These are phyloP conservation scores for Oxyteleia sp. DNA, from an alignment of 2,888 invertebrate genomes.

Conservation along the genomic window DNA sequence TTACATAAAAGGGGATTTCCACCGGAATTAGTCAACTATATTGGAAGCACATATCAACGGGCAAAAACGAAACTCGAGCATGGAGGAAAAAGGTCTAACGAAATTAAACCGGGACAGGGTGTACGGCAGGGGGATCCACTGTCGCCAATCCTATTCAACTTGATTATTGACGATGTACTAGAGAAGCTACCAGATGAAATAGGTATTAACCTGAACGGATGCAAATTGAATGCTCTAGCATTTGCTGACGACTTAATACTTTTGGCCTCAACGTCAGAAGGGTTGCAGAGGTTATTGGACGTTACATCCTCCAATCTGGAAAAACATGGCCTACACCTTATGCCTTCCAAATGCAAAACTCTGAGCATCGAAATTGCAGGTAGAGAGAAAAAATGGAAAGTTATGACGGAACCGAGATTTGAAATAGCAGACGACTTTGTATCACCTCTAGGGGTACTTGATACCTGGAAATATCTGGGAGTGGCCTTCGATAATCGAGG, in stretches of 20 bases:
- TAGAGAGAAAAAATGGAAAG: slow-evolving; percentile 48
- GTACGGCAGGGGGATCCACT: slow-evolving; percentile 39
- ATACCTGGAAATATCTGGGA: slow-evolving; percentile 25
- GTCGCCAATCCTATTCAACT: slow-evolving; percentile 33
- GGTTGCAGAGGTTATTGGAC: slow-evolving; percentile 77
- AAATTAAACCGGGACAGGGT: neutral
- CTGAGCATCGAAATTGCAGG: slow-evolving; percentile 77
- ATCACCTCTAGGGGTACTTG: neutral
- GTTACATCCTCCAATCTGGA: neutral
- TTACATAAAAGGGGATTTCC: neutral
- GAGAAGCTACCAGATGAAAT: neutral
- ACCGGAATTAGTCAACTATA: neutral
- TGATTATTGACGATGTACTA: slow-evolving; percentile 13
- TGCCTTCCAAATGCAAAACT: slow-evolving; percentile 77
- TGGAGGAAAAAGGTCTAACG: neutral
- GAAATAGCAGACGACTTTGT: slow-evolving; percentile 3
- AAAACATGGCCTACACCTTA: slow-evolving; percentile 32
- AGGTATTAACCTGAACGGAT: neutral
- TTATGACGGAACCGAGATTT: slow-evolving; percentile 31
- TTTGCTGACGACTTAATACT: slow-evolving; percentile 85
- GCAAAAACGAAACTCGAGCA: neutral
- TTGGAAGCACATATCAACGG: neutral
- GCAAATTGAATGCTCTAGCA: neutral
- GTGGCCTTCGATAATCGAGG: slow-evolving; percentile 11
- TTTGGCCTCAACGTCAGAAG: slow-evolving; percentile 79